phyloP scores from a whole-genome alignment of 2,113 vertebrate species.

The Loxodonta africana region DNA sequence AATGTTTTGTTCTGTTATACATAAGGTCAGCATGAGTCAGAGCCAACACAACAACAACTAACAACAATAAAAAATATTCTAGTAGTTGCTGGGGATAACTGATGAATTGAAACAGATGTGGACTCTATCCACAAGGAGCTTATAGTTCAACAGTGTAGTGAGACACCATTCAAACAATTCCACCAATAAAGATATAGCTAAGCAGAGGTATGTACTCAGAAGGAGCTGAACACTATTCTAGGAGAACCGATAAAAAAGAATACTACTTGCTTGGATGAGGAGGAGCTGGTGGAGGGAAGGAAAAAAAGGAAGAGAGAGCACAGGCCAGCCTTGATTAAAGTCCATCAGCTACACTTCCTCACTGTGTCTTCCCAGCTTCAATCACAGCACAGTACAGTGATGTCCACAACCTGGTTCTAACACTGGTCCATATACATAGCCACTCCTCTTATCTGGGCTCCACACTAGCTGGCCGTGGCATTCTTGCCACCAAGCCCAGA shows the following conservation, averaged over 20 bases:
- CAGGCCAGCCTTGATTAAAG: not conserved
- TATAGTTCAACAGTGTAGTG: not conserved
- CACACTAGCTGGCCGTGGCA: too few species aligned
- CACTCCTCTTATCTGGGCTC: not conserved
- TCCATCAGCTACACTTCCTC: not conserved
- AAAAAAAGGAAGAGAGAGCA: not conserved
- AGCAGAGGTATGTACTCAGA: not conserved
- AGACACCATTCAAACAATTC: not conserved
- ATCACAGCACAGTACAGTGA: not conserved
- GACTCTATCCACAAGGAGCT: not conserved
- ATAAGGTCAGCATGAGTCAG: not conserved
- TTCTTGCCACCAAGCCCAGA: not conserved
- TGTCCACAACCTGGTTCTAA: not conserved
- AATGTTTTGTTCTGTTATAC: not conserved
- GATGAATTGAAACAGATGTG: not conserved
- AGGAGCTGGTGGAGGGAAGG: fast-evolving
- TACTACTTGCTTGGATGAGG: not conserved
- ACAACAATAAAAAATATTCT: not conserved
- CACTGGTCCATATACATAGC: not conserved
- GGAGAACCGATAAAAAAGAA: not conserved
- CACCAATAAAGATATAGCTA: not conserved
- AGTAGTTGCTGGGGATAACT: not conserved
- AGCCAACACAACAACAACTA: not conserved
- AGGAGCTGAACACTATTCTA: not conserved
- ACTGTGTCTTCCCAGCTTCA: not conserved